Conservation (phyloP, 2,888 invertebrate species). For the Cryptus viduatorius region DNA sequence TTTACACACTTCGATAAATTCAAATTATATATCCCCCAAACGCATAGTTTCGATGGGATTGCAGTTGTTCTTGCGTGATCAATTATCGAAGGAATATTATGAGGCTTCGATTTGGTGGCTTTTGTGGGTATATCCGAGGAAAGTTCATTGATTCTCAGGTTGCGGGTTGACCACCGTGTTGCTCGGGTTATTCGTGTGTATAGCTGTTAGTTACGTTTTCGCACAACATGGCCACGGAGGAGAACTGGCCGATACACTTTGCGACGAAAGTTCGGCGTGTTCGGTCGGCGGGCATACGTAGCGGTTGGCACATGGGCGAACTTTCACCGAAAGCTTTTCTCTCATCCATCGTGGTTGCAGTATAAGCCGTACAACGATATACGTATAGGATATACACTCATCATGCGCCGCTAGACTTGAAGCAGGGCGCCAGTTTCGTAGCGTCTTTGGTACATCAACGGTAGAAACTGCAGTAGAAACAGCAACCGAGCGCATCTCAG, state of each 20-base stretch:
- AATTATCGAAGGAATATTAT: conserved; percentile 29
- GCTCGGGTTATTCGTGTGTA: conserved; percentile 22
- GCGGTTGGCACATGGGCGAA: conserved; percentile 31
- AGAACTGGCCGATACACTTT: conserved; percentile 53
- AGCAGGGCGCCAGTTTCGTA: conserved; percentile 40
- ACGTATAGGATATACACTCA: conserved; percentile 53
- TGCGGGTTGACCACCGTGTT: conserved; percentile 29
- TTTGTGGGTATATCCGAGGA: conserved; percentile 34
- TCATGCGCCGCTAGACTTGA: conserved; percentile 45
- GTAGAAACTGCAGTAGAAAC: conserved; percentile 23
- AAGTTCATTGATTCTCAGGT: conserved; percentile 46
- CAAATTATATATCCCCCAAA: background rate
- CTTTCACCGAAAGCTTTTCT: conserved; percentile 45
- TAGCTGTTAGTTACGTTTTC: conserved; percentile 5
- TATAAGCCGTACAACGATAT: background rate
- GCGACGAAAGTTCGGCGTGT: conserved; percentile 42
- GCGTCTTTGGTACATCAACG: conserved; percentile 20
- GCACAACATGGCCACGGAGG: conserved; percentile 18
- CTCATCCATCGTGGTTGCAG: background rate
- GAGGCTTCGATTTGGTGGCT: conserved; percentile 19
- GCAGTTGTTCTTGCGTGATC: conserved; percentile 39
- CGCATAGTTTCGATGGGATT: background rate
- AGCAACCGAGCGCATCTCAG: conserved; percentile 57
- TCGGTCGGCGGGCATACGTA: conserved; percentile 25
- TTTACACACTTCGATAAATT: background rate